Percentiles rank a stretch among this genome's conserved stretches.
phyloP scores from a whole-genome alignment of 1,140 invertebrate species.

The Hyles vespertilio region DNA sequence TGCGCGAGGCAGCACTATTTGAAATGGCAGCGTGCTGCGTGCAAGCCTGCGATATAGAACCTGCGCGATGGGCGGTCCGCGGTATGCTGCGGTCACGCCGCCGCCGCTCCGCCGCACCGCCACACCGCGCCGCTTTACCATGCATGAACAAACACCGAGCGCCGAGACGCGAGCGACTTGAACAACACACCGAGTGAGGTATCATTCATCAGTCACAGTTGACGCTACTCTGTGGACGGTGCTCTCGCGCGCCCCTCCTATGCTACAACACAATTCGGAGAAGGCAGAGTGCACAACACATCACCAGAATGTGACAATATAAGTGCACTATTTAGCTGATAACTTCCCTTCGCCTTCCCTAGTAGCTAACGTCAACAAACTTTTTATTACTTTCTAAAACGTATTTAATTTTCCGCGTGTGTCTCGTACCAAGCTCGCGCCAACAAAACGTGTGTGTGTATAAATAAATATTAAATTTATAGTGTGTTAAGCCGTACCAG shows the following conservation, averaged over 20 bases:
- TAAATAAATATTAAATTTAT: slow-evolving; percentile 68
- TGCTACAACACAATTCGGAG: slow-evolving; percentile 43
- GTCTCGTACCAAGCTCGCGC: slow-evolving; percentile 60
- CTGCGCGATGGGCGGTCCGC: slow-evolving; percentile 29
- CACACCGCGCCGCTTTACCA: slow-evolving; percentile 23
- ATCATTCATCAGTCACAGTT: slow-evolving; percentile 52
- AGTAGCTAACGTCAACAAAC: slow-evolving; percentile 50
- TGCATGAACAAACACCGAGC: slow-evolving; percentile 40
- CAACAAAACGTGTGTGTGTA: slow-evolving; percentile 68
- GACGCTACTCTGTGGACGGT: slow-evolving; percentile 45
- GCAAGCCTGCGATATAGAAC: slow-evolving; percentile 25
- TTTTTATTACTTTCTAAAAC: slow-evolving; percentile 70
- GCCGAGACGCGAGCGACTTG: slow-evolving; percentile 28
- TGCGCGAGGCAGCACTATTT: no score
- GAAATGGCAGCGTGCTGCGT: no score
- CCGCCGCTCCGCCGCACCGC: not conserved
- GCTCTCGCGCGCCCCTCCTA: slow-evolving; percentile 41
- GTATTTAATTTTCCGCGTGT: slow-evolving; percentile 73
- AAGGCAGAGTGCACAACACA: slow-evolving; percentile 49
- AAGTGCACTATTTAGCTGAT: slow-evolving; percentile 48
- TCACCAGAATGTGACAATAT: slow-evolving; percentile 69
- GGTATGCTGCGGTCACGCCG: slow-evolving; percentile 12
- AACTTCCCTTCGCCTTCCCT: slow-evolving; percentile 54
- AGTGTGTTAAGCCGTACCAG: slow-evolving; percentile 46
- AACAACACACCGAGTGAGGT: slow-evolving; percentile 36